Evolutionary conservation across 2,113 vertebrate genomes (phyloP), one percentile per base, ranked within the genome.

Genomic region (Bufo gargarizans): DNA sequence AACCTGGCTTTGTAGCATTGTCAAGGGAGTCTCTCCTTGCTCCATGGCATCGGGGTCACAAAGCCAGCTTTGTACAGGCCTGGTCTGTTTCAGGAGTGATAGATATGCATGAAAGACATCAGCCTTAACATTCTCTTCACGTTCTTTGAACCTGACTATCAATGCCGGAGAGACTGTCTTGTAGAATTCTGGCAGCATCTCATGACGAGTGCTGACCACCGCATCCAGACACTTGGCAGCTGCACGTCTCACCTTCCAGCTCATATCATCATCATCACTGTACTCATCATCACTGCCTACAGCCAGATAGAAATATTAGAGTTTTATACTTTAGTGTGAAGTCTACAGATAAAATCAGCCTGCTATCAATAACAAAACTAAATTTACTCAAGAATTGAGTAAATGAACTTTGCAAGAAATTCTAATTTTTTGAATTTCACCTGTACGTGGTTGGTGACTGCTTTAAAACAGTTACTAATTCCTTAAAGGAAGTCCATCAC

Each of bases 201-300:
- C 98, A 16, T 99, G 98, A n/a, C 98, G 95, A 11, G 97, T 99
- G 88, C 97, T 98, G 71, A 99, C 98, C 53, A 99, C 97, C 3
- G 97, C 98, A 89, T 99, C 98, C 91, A 99, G 91, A 91, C 98
- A 99, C 90, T 99, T 99, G 1, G 98, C 98, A 55, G 97, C 97
- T 61, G 98, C 98, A 56, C 97, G 96, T 4, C 98, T 96, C 87
- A 99, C 98, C 95, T 99, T 99, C 98, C 98, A 99, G 91, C 98
- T 99, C 98, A 99, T 99, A 93, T 99, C 98, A 88, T 99, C 98
- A 59, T 99, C 98, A 67, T 99, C 98, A 47, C 98, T 99, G 92
- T 99, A 99, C 92, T 99, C 98, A 86, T 99, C 98, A 74, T 99
- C 98, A 0, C 98, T 99, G 88, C 98, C 98, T 99, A 91, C 43